phyloP scores from a whole-genome alignment of 2,888 invertebrate genomes.

The Hypena proboscidalis region DNA sequence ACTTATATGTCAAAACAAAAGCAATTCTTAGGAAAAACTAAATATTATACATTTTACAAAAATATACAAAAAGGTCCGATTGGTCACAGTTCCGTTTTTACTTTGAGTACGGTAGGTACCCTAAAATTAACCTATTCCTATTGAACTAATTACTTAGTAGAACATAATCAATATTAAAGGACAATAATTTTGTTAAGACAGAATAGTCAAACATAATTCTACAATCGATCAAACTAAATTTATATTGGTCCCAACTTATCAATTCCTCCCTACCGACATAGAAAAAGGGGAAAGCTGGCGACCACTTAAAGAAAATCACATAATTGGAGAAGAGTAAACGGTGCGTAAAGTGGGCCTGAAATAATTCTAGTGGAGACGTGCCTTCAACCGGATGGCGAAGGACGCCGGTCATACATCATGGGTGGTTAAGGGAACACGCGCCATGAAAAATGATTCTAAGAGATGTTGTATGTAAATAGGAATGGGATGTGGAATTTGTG shows the following conservation, averaged over 20 bases:
- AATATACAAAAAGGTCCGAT: too few relatives aligned
- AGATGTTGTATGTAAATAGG: conserved; percentile 12
- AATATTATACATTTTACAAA: too few relatives aligned
- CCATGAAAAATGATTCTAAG: conserved; percentile 61
- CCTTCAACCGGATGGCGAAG: conserved; percentile 68
- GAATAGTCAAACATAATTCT: too few relatives aligned
- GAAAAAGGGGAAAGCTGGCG: conserved; percentile 61
- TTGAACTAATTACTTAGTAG: too few relatives aligned
- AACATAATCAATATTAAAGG: too few relatives aligned
- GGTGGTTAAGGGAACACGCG: conserved; percentile 59
- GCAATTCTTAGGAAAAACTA: too few relatives aligned
- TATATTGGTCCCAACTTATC: conserved; percentile 52
- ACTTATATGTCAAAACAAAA: too few relatives aligned
- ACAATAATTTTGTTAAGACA: too few relatives aligned
- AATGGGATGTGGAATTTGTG: conserved; percentile 8
- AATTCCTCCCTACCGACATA: conserved; percentile 56
- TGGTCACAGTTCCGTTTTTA: too few relatives aligned
- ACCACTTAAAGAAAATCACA: conserved; percentile 83
- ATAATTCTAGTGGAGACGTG: conserved; percentile 65
- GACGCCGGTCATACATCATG: conserved; percentile 71
- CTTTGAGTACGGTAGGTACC: too few relatives aligned
- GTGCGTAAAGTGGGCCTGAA: conserved; percentile 77
- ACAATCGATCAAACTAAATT: conserved; percentile 22
- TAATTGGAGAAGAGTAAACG: conserved; percentile 84
- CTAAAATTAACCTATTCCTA: too few relatives aligned